Conservation (phyloP, 1,140 invertebrate genomes). For the Caenorhabditis brenneri region DNA sequence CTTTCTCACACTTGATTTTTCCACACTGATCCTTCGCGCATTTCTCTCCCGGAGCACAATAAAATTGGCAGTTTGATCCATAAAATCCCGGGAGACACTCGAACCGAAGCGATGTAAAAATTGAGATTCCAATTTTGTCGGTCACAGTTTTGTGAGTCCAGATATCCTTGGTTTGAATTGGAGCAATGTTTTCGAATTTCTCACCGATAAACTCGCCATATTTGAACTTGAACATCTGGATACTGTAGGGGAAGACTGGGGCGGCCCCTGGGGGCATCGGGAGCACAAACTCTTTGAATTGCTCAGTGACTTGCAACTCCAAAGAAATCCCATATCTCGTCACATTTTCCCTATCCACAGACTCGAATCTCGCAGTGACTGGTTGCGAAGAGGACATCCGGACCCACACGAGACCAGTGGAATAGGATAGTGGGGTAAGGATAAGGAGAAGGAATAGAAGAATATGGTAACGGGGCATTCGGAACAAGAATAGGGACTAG, state of each 20-base stretch:
- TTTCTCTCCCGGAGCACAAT: neutral
- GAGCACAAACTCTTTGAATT: neutral
- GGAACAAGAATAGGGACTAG: neutral
- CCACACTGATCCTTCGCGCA: neutral
- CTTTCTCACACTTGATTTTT: neutral
- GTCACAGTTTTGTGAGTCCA: neutral
- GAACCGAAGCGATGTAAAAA: neutral
- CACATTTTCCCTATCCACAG: neutral
- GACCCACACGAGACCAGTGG: neutral
- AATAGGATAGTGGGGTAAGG: neutral
- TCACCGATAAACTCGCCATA: neutral
- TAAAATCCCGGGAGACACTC: neutral
- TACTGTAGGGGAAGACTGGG: neutral
- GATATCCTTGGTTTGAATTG: neutral
- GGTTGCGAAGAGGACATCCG: neutral
- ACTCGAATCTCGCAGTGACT: neutral
- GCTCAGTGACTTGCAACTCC: neutral
- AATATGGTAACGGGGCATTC: too few relatives aligned
- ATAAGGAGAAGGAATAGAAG: neutral
- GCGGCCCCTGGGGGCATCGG: neutral
- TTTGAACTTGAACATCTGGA: neutral
- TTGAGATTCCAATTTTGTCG: too few relatives aligned
- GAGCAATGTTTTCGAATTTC: neutral
- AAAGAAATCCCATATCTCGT: neutral
- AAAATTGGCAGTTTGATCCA: neutral